Evolutionary conservation across 2,888 invertebrate genomes (phyloP), one percentile per base, ranked within the genome.

Genomic region (Aphodius sticticus): DNA sequence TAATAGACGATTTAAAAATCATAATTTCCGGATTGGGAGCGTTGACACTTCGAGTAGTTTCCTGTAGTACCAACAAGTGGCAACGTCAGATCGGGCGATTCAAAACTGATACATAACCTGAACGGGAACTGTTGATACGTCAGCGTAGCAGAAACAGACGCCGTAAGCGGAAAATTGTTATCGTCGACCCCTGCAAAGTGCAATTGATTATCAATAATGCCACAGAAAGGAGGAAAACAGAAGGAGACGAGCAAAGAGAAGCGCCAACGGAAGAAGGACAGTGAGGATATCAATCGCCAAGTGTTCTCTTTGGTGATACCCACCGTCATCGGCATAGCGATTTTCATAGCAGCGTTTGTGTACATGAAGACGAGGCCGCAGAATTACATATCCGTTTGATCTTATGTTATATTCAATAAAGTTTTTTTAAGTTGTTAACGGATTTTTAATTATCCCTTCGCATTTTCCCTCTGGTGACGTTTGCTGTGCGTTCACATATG

Each of bases 161-260:
- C 35, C 69, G 53, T 76, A 76, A n/a, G 35, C 26, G 69, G 37
- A 26, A 36, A 35, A 35, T 35, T 26, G n/a, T 9, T 26, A 15
- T 12, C 16, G 35, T 26, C 12, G 71, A 14, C 35, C 12, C 35
- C 15, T 15, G 14, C 35, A 0, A 71, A 71, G 14, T 71, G 35
- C 12, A 35, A 71, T 69, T 76, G 69, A 76, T 16, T 14, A 69
- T 70, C 79, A 80, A 91, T 85, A 83, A 96, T 96, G 96, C 92
- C 95, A 83, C 95, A 95, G 87, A 89, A 95, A 70, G 96, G 95
- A 87, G 96, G 96, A 76, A 94, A 93, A 87, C 93, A 93, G 74
- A 96, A 96, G 90, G 96, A 96, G 90, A 95, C 94, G 0, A 94
- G 94, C 12, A 94, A 93, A 87, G 96, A 96, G 88, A 96, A 95